Base-by-base conservation (phyloP, 2,797 vertebrate genomes). In the Cryptoblepharus egeriae region DNA sequence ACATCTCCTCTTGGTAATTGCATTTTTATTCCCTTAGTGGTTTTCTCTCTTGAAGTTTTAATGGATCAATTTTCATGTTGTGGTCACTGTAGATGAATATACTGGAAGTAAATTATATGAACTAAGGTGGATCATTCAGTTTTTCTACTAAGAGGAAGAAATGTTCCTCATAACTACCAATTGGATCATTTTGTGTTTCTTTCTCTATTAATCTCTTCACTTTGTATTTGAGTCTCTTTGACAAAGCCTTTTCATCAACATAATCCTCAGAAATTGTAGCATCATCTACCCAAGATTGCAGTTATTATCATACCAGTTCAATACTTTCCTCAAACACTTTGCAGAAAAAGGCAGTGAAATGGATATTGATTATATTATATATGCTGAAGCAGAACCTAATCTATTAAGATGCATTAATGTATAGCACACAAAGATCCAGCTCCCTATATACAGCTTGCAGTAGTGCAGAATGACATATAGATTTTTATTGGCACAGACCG, bases 11-110 rank as follows among this genome's bases (percentile, higher is more conserved):
- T 37, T 26, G 32, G 67, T 81, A 85, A 82, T 86, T 76, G 75
- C 1, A 28, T 52, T 72, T 64, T 75, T 55, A 0, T 28, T 75
- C 77, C 72, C 63, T 79, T 81, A 60, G 69, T 81, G 35, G 63
- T 30, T 86, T 87, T 88, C 72, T 65, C 71, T 72, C 20, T 82
- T 80, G 79, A 79, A 49, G 15, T 89, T 89, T 87, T 77, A 84
- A 79, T 80, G 35, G 35, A 39, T 85, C 42, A 80, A 39, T 82
- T 3, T 78, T 87, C 85, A 72, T 6, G 1, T 75, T 85, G 84
- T 74, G 4, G 65, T 83, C 72, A 64, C 26, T 30, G 12, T 39
- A 26, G 80, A 79, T 82, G 64, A 86, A 0, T 0, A 39, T 5
- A 15, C 77, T 87, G 85, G 64, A 61, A 81, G 75, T 8, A 84